A percentile compares a stretch with the other conserved stretches of the same genome.
Evolutionary conservation across 2,113 vertebrate genomes (phyloP).

Genomic region (Cyphomyrus plagiostoma): DNA sequence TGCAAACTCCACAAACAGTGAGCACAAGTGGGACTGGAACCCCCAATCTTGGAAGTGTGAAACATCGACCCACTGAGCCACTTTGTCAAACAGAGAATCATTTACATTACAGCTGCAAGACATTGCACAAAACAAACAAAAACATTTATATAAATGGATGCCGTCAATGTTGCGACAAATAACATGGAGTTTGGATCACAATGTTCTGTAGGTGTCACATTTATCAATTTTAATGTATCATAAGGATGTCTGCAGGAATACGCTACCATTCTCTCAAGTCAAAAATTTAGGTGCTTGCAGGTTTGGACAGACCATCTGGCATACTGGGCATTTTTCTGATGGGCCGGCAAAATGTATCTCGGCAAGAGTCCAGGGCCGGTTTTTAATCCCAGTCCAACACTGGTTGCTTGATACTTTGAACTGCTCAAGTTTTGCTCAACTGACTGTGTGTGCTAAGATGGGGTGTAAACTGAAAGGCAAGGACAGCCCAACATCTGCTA

Average conservation of each 20-base stretch:
- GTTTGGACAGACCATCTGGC: neutral
- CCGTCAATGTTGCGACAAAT: neutral
- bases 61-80: neutral
- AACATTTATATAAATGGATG: neutral
- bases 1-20: neutral
- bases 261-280: neutral
- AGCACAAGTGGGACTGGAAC: neutral
- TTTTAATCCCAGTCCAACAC: neutral
- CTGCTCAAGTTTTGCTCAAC: neutral
- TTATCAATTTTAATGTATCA: neutral
- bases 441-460: neutral
- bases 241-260: neutral
- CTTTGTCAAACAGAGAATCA: neutral
- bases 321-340: neutral
- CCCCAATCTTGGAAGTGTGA: neutral
- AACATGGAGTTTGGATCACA: neutral
- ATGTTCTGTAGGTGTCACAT: neutral
- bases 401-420: neutral
- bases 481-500: neutral
- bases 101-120: neutral
- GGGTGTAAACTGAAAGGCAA: neutral
- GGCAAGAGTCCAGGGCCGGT: neutral
- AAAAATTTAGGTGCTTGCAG: neutral
- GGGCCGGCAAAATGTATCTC: neutral
- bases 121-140: neutral